Conservation (phyloP, 2,888 invertebrate species). For the Fissipunctia ypsillon region DNA sequence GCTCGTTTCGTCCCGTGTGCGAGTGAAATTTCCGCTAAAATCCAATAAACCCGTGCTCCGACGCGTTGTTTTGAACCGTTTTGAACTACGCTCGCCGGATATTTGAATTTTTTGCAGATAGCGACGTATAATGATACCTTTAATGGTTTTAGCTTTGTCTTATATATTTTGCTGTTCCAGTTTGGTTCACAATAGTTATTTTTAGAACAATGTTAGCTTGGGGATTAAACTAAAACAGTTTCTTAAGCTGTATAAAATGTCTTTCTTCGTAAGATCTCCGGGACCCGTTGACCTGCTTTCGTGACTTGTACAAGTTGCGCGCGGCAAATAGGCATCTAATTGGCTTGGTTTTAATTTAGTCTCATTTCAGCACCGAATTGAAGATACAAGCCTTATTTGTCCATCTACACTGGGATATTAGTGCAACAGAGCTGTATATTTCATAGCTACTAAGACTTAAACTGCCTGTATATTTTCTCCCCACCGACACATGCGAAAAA, state of each 20-base stretch:
- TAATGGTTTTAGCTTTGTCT: conserved; percentile 28
- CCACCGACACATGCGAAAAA: conserved; percentile 6
- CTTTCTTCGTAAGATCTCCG: conserved; percentile 21
- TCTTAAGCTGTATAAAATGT: conserved; percentile 21
- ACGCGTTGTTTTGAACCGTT: conserved; percentile 69
- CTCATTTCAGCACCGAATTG: neutral
- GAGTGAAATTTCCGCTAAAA: conserved; percentile 87
- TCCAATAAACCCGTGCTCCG: conserved; percentile 82
- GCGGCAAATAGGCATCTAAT: conserved; percentile 38
- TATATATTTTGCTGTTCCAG: conserved; percentile 21
- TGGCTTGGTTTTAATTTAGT: conserved; percentile 21
- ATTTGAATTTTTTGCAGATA: conserved; percentile 69
- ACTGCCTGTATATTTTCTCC: neutral
- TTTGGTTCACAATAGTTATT: conserved; percentile 31
- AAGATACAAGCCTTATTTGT: neutral
- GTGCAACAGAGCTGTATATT: neutral
- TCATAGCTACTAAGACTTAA: neutral
- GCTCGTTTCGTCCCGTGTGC: conserved; percentile 76
- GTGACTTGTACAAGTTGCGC: conserved; percentile 23
- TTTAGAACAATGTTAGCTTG: conserved; percentile 26
- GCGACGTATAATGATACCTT: conserved; percentile 57
- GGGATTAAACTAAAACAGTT: conserved; percentile 20
- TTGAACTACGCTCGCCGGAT: conserved; percentile 65
- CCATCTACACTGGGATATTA: neutral
- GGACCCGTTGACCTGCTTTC: conserved; percentile 44